Evolutionary conservation across 2,113 vertebrate genomes (phyloP).

Genomic region (Mesembrinibis cayennensis): DNA sequence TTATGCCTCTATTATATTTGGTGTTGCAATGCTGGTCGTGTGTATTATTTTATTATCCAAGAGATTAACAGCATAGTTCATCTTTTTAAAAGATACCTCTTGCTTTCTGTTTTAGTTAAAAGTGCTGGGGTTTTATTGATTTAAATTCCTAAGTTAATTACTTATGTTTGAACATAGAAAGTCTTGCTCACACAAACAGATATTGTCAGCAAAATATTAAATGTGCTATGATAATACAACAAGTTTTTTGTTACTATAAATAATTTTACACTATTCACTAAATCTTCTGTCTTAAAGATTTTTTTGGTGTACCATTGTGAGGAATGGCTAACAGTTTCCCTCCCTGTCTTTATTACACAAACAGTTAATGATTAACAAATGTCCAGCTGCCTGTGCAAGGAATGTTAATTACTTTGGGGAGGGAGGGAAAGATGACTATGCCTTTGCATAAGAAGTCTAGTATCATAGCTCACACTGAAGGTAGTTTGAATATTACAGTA

Average conservation of each 20-base stretch:
- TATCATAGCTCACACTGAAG: not conserved
- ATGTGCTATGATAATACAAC: conserved; percentile 70
- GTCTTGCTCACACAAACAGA: conserved; percentile 64
- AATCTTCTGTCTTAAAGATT: conserved; percentile 23
- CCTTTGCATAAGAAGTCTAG: conserved; percentile 7
- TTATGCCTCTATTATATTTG: conserved; percentile 54
- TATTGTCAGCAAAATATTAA: conserved; percentile 72
- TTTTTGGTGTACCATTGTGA: not conserved
- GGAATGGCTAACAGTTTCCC: not conserved
- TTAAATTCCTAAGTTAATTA: conserved; percentile 48
- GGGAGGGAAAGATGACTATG: not conserved
- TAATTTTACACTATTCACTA: conserved; percentile 40
- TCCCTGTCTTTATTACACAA: not conserved
- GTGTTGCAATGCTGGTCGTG: not conserved
- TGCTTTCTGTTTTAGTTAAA: not conserved
- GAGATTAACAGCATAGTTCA: conserved; percentile 17
- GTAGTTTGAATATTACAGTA: not conserved
- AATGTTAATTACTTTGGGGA: conserved; percentile 65
- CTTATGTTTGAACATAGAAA: conserved; percentile 70
- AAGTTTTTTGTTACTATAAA: conserved; percentile 41
- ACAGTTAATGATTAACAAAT: conserved; percentile 72
- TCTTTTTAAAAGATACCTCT: not conserved
- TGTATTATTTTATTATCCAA: conserved; percentile 12
- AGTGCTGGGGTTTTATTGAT: not conserved
- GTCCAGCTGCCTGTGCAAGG: conserved; percentile 53